Conservation (phyloP, 2,113 vertebrate species). For the Thunnus maccoyii region DNA sequence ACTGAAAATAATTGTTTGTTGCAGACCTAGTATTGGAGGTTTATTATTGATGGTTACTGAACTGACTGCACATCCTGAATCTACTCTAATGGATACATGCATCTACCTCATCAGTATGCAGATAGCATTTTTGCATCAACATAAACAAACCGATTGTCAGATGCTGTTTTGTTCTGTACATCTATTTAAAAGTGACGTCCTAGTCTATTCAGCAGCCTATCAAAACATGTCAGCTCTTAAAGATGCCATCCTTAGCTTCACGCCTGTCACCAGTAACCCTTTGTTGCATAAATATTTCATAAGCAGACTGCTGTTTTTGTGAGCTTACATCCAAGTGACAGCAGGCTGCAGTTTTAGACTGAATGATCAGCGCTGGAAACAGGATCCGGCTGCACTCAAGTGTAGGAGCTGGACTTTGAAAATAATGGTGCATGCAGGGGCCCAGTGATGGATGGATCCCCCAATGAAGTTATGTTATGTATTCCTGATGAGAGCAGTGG, state of each 20-base stretch:
- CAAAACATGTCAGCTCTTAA: slow-evolving; percentile 50
- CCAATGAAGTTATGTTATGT: slow-evolving; percentile 69
- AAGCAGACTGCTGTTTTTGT: slow-evolving; percentile 37
- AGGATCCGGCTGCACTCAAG: slow-evolving; percentile 27
- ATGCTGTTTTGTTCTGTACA: slow-evolving; percentile 41
- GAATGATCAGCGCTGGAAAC: slow-evolving; percentile 34
- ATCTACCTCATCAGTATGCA: slow-evolving; percentile 38
- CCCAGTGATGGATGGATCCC: slow-evolving; percentile 65
- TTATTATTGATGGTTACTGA: background rate
- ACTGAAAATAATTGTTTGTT: background rate
- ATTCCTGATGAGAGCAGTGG: slow-evolving; percentile 66
- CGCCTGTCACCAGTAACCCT: slow-evolving; percentile 49
- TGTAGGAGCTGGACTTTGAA: slow-evolving; percentile 47
- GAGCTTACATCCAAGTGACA: slow-evolving; percentile 48
- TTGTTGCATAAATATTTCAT: slow-evolving; percentile 57
- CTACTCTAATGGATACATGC: background rate
- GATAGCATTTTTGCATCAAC: slow-evolving; percentile 11
- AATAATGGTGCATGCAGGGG: slow-evolving; percentile 48
- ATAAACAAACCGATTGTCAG: slow-evolving; percentile 52
- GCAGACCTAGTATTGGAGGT: background rate
- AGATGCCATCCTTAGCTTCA: slow-evolving; percentile 49
- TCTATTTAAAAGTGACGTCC: slow-evolving; percentile 47
- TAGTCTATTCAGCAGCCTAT: slow-evolving; percentile 38
- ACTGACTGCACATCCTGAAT: background rate
- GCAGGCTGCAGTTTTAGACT: slow-evolving; percentile 42